These are phyloP conservation scores for Parnassius orleans DNA, from an alignment of 2,888 invertebrate genomes.

Conservation along the genomic window DNA sequence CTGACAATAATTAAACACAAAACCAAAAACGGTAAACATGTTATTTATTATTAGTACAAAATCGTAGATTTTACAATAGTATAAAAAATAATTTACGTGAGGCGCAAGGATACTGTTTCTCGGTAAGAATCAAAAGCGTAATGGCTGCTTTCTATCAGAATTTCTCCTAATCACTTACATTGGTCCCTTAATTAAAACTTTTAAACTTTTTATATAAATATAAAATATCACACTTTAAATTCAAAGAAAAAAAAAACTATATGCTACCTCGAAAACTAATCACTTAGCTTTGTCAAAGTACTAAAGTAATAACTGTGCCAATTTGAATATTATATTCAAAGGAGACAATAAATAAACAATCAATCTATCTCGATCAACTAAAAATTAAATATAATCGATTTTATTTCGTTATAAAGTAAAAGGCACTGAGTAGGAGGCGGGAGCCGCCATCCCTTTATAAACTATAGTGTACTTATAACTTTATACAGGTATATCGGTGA, in stretches of 20 bases:
- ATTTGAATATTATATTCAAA: slow-evolving; percentile 76
- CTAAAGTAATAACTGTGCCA: slow-evolving; percentile 78
- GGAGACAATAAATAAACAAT: slow-evolving; percentile 79
- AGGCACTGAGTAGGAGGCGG: slow-evolving; percentile 65
- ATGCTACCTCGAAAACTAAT: slow-evolving; percentile 74
- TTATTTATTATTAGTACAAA: slow-evolving; percentile 66
- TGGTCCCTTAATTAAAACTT: slow-evolving; percentile 80
- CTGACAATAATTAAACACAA: slow-evolving; percentile 65
- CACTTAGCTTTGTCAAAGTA: slow-evolving; percentile 77
- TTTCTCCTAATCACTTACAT: slow-evolving; percentile 78
- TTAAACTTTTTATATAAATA: slow-evolving; percentile 78
- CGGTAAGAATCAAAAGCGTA: slow-evolving; percentile 64
- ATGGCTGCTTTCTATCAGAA: slow-evolving; percentile 67
- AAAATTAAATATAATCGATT: slow-evolving; percentile 77
- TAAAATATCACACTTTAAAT: slow-evolving; percentile 81
- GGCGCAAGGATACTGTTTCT: slow-evolving; percentile 65
- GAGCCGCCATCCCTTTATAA: slow-evolving; percentile 36
- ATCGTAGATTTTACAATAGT: slow-evolving; percentile 60
- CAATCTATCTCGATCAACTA: slow-evolving; percentile 78
- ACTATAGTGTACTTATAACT: slow-evolving; percentile 52
- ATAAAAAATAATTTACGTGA: slow-evolving; percentile 54
- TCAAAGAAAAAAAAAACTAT: slow-evolving; percentile 68
- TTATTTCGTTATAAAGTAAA: slow-evolving; percentile 72
- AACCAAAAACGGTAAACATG: slow-evolving; percentile 60
- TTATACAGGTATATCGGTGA: slow-evolving; percentile 54